Percentiles rank a stretch among this genome's conserved stretches.
Evolutionary conservation across 2,797 vertebrate genomes (phyloP).

Genomic region (Ctenosaura bakeri): DNA sequence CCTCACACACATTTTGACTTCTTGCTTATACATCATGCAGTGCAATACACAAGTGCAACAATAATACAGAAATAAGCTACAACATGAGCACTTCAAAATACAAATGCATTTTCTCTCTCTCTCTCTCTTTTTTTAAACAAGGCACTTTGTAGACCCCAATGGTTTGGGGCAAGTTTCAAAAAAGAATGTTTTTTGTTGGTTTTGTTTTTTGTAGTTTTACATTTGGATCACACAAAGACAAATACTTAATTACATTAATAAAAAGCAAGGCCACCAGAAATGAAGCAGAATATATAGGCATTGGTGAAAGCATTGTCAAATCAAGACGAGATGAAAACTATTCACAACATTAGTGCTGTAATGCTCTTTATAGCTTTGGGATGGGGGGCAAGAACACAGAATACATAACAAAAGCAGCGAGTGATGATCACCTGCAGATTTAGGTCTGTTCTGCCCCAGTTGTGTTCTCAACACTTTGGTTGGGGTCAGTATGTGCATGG

Average conservation of each 20-base stretch:
- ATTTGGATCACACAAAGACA: conserved; percentile 53
- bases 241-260: conserved; percentile 53
- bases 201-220: not conserved
- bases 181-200: not conserved
- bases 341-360: conserved; percentile 62
- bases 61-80: conserved; percentile 47
- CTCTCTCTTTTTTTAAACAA: conserved; percentile 40
- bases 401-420: conserved; percentile 11
- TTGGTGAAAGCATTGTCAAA: conserved; percentile 48
- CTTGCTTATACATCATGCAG: conserved; percentile 33
- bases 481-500: conserved; percentile 56
- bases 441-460: not conserved
- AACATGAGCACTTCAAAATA: conserved; percentile 19
- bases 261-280: conserved; percentile 50
- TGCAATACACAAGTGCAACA: conserved; percentile 13
- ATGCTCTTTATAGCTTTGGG: conserved; percentile 21
- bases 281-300: conserved; percentile 23
- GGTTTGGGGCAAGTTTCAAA: conserved; percentile 28
- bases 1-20: conserved; percentile 39
- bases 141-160: conserved; percentile 48
- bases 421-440: conserved; percentile 45
- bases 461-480: conserved; percentile 54
- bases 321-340: conserved; percentile 54
- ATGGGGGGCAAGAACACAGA: not conserved
- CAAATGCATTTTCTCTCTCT: not conserved